phyloP scores from a whole-genome alignment of 2,113 vertebrate species.

The Castor canadensis region DNA sequence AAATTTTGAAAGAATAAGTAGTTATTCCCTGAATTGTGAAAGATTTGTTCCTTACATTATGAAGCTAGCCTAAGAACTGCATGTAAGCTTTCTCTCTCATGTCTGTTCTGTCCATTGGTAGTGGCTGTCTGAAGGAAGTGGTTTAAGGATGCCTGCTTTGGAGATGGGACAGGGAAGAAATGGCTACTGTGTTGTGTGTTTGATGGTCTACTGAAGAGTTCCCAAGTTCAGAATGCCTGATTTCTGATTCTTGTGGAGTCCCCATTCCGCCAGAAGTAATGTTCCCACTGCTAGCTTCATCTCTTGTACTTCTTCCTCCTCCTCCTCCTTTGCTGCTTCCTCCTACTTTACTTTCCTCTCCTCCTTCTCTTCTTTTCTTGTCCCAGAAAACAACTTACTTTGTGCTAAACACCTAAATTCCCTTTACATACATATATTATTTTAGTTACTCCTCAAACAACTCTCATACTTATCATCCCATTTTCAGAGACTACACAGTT shows the following conservation, averaged over 20 bases:
- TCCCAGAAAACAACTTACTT: not conserved
- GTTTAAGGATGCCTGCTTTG: not conserved
- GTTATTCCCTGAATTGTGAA: not conserved
- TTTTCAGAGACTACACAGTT: not conserved
- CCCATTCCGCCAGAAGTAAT: not conserved
- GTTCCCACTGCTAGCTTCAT: not conserved
- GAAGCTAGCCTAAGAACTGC: not conserved
- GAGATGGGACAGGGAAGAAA: not conserved
- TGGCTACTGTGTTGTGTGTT: not conserved
- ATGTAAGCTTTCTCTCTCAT: not conserved
- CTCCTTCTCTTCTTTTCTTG: not conserved
- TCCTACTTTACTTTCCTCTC: not conserved
- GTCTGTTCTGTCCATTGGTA: not conserved
- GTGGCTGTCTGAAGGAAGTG: not conserved
- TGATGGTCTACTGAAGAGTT: not conserved
- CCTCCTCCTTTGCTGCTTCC: rapidly evolving
- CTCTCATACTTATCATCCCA: not conserved
- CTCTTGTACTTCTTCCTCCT: rapidly evolving
- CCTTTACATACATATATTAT: not conserved
- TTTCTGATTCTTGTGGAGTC: not conserved
- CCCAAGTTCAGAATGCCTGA: no score
- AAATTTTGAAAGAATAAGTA: not conserved
- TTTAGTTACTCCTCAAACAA: not conserved
- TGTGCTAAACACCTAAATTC: not conserved
- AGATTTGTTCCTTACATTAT: not conserved